Percentiles rank a stretch among this genome's conserved stretches.
Conservation (phyloP, 2,797 vertebrate species). For the Pampus argenteus region DNA sequence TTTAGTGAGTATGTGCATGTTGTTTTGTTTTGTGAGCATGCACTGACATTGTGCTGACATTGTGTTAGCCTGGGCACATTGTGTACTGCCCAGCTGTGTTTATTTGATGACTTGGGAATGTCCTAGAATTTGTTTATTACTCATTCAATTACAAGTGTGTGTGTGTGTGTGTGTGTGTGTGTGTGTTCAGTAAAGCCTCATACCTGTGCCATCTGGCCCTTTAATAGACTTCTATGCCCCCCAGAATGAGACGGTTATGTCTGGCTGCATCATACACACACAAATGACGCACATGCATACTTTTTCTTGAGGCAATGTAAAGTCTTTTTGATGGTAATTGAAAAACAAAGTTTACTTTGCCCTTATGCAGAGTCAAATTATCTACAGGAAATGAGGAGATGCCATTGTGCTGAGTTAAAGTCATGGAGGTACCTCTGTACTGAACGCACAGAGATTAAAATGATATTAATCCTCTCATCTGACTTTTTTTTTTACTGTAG, state of each 20-base stretch:
- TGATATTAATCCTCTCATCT: not conserved
- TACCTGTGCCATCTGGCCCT: conserved; percentile 77
- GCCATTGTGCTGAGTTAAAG: not conserved
- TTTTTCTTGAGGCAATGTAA: conserved; percentile 34
- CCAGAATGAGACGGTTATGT: conserved; percentile 71
- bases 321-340: conserved; percentile 41
- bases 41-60: conserved; percentile 73
- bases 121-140: conserved; percentile 68
- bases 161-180: conserved; percentile 27
- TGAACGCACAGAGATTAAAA: not conserved
- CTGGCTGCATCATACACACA: conserved; percentile 52
- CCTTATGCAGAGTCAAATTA: conserved; percentile 16
- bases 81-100: conserved; percentile 60
- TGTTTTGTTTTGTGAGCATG: conserved; percentile 33
- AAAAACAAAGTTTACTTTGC: conserved; percentile 36
- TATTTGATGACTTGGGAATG: conserved; percentile 67
- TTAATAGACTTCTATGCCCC: conserved; percentile 75
- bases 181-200: conserved; percentile 55
- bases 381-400: not conserved
- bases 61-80: conserved; percentile 69
- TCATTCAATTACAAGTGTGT: conserved; percentile 61
- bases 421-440: not conserved
- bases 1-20: conserved; percentile 11
- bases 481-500: not conserved
- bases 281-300: conserved; percentile 11